phyloP scores from a whole-genome alignment of 1,140 invertebrate species.

The Triops longicaudatus region DNA sequence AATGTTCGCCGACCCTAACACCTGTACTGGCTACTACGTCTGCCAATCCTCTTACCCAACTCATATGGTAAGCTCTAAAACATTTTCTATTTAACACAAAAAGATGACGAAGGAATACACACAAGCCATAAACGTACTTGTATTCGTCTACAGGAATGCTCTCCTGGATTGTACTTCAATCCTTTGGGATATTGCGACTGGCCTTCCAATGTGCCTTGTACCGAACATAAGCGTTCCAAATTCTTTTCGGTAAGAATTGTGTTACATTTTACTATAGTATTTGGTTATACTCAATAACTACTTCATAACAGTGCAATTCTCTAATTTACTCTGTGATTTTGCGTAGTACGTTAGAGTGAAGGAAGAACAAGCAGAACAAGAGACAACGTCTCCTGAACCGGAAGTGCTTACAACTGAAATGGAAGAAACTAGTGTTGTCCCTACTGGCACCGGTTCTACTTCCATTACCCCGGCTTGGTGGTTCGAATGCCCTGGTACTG shows the following conservation, averaged over 20 bases:
- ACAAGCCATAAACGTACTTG: not conserved
- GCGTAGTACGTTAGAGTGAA: too few relatives aligned
- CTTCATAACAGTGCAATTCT: too few relatives aligned
- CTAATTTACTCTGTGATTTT: too few relatives aligned
- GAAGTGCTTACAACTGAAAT: not conserved
- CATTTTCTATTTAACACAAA: not conserved
- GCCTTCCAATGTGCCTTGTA: constrained; percentile 32
- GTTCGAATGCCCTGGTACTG: constrained; percentile 14
- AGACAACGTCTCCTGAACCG: too few relatives aligned
- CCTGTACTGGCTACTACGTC: constrained; percentile 22
- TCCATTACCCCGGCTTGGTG: not conserved
- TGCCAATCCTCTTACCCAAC: not conserved
- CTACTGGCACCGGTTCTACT: not conserved
- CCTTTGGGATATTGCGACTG: constrained; percentile 33
- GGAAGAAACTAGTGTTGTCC: not conserved
- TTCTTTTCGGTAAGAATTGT: not conserved
- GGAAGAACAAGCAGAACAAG: too few relatives aligned
- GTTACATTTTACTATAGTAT: not conserved
- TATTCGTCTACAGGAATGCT: constrained; percentile 30
- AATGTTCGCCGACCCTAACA: constrained; percentile 18
- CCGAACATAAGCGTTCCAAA: not conserved
- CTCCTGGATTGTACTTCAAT: constrained; percentile 33
- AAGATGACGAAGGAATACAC: not conserved
- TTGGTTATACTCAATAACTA: too few relatives aligned
- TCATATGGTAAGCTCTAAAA: constrained; percentile 12